Percentiles rank a stretch among this genome's conserved stretches.
phyloP scores from a whole-genome alignment of 2,888 invertebrate genomes.

The Mimas tiliae region DNA sequence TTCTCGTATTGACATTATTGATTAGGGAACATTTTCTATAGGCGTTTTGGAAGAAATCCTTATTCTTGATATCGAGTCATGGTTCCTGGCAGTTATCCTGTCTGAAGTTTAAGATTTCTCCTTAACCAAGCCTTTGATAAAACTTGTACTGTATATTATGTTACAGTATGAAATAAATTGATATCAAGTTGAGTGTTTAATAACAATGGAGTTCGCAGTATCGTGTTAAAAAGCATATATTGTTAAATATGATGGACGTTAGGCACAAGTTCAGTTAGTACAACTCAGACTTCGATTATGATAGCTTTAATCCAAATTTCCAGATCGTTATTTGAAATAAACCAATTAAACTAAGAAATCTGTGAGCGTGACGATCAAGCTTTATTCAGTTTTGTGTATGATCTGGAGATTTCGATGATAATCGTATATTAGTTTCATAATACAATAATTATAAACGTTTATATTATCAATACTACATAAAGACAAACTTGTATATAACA shows the following conservation, averaged over 20 bases:
- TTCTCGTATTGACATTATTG: conserved; percentile 5
- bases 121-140: background rate
- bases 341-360: too few species aligned
- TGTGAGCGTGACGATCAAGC: too few species aligned
- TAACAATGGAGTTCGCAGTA: background rate
- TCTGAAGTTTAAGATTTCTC: background rate
- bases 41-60: background rate
- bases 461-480: conserved; percentile 13
- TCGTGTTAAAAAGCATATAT: background rate
- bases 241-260: conserved; percentile 4
- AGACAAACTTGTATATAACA: conserved; percentile 35
- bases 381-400: too few species aligned
- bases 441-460: conserved; percentile 9
- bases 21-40: background rate
- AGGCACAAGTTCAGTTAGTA: background rate
- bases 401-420: background rate
- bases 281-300: background rate
- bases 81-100: too few species aligned
- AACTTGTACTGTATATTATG: background rate
- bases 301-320: background rate
- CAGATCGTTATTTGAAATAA: background rate
- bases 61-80: background rate
- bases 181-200: background rate
- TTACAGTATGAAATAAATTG: background rate
- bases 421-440: background rate